Evolutionary conservation across 2,797 vertebrate species (phyloP).

Genomic region (Neostethus bicornis): DNA sequence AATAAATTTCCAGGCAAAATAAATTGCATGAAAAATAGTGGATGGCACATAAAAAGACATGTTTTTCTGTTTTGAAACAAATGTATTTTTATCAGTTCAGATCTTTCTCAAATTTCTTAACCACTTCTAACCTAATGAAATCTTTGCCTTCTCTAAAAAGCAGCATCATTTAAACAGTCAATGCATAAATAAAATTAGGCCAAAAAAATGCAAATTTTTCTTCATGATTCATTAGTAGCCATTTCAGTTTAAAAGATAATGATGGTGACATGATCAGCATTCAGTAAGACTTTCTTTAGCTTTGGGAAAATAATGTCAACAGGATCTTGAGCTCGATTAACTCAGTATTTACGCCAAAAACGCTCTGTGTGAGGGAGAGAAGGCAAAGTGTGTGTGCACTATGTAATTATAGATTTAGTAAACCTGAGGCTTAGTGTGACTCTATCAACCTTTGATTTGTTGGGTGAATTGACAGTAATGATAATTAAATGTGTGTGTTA

Average conservation of each 20-base stretch:
- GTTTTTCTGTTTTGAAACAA: neutral
- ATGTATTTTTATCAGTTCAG: neutral
- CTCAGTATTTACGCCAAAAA: conserved; percentile 25
- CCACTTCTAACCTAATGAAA: neutral
- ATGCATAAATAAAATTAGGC: neutral
- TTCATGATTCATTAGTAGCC: neutral
- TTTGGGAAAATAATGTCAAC: conserved; percentile 26
- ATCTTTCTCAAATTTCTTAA: neutral
- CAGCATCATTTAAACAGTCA: neutral
- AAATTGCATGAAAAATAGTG: neutral
- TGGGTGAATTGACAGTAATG: conserved; percentile 37
- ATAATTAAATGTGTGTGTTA: conserved; percentile 8
- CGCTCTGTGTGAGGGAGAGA: conserved; percentile 2
- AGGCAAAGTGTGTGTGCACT: conserved; percentile 21
- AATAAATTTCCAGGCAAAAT: neutral
- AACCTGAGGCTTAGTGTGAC: conserved; percentile 53
- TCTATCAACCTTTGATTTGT: conserved; percentile 59
- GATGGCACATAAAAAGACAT: neutral
- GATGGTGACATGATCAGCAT: conserved; percentile 11
- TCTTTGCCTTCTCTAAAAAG: neutral
- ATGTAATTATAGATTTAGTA: conserved; percentile 60
- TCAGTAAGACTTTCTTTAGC: conserved; percentile 14
- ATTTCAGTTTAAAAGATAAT: conserved; percentile 3
- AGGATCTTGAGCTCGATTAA: conserved; percentile 20
- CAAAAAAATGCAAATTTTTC: neutral